Evolutionary conservation across 2,113 vertebrate genomes (phyloP).

Genomic region (Triplophysa siluroides): DNA sequence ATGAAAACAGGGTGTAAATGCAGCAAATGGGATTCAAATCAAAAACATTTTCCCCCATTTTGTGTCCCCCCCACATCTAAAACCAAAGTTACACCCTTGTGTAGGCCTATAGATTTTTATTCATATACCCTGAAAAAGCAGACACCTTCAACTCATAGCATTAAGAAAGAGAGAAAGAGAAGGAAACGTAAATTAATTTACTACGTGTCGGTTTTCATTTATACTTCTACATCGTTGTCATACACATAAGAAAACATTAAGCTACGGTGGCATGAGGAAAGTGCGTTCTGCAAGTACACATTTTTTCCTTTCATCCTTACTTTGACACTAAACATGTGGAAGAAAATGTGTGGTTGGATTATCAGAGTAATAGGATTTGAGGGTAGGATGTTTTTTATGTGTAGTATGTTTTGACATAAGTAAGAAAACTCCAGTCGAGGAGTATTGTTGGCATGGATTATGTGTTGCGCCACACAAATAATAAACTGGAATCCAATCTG

Average conservation of each 20-base stretch:
- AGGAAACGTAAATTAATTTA: background rate
- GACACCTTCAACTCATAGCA: background rate
- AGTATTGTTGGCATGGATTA: background rate
- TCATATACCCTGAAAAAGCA: background rate
- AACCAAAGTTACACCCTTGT: no score
- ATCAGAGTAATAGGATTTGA: background rate
- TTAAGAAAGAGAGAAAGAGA: background rate
- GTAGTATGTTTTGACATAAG: background rate
- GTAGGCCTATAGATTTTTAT: background rate
- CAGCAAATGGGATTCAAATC: no score
- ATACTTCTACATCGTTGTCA: no score
- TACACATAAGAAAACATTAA: slow-evolving; percentile 22
- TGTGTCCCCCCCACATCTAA: no score
- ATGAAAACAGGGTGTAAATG: no score
- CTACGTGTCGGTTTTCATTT: no score
- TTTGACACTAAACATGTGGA: background rate
- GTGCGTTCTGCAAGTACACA: slow-evolving; percentile 15
- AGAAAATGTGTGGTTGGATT: background rate
- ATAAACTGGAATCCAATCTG: background rate
- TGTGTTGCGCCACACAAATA: slow-evolving; percentile 2
- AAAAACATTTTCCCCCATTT: no score
- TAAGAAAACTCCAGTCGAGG: background rate
- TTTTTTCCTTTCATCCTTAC: slow-evolving; percentile 1
- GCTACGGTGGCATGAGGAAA: slow-evolving; percentile 6
- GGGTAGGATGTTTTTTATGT: background rate